Evolutionary conservation across 2,113 vertebrate genomes (phyloP).

Genomic region (Emydura subglobosa): DNA sequence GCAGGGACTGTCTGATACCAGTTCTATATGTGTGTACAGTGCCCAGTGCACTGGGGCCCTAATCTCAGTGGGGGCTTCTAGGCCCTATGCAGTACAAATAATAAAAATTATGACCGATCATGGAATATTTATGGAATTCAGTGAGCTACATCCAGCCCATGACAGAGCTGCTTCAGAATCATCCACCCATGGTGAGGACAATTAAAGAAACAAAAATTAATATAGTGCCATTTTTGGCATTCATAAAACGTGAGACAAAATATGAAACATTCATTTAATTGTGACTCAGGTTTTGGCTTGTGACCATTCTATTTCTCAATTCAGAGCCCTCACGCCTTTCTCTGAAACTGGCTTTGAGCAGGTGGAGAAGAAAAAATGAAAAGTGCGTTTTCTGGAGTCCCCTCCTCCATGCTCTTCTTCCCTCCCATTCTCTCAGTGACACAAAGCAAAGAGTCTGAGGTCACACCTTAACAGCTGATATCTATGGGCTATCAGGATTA

Average conservation of each 20-base stretch:
- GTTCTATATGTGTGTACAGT: rapidly evolving
- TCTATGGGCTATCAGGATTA: neutral
- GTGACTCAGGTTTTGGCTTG: neutral
- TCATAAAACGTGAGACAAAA: neutral
- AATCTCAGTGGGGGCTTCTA: neutral
- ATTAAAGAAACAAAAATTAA: neutral
- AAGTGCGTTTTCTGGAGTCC: neutral
- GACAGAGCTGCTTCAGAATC: neutral
- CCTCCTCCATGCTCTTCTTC: neutral
- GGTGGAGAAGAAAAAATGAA: neutral
- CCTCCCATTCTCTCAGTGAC: neutral
- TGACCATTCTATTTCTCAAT: neutral
- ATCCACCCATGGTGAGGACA: too few species aligned
- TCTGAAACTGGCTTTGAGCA: neutral
- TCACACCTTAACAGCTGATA: neutral
- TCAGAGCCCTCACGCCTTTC: neutral
- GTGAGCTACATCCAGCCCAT: neutral
- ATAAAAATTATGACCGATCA: neutral
- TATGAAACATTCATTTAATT: neutral
- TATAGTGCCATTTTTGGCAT: neutral
- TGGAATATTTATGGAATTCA: neutral
- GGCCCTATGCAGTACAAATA: neutral
- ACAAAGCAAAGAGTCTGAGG: neutral
- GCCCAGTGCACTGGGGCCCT: neutral
- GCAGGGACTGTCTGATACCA: neutral